Evolutionary conservation across 1,140 invertebrate species (phyloP).

Genomic region (Aradophagus sp.): DNA sequence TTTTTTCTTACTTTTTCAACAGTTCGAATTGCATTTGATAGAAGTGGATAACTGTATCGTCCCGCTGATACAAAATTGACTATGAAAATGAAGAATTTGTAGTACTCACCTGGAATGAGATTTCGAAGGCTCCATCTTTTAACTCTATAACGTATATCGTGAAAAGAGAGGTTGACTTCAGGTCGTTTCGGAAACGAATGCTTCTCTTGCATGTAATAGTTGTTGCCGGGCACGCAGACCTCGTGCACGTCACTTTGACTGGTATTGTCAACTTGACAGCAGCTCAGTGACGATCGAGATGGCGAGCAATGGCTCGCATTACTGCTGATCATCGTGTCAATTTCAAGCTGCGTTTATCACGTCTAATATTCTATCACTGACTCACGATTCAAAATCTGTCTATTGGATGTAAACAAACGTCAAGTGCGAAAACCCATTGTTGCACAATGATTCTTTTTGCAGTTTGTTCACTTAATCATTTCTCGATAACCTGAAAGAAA

Average conservation of each 20-base stretch:
- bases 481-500: constrained; percentile 21
- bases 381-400: background rate
- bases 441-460: background rate
- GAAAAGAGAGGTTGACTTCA: constrained; percentile 67
- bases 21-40: too few species aligned
- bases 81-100: too few species aligned
- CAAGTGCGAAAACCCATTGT: constrained; percentile 23
- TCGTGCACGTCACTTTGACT: constrained; percentile 63
- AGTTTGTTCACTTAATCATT: constrained; percentile 14
- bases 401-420: constrained; percentile 1
- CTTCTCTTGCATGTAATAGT: constrained; percentile 68
- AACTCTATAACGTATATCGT: constrained; percentile 65
- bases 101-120: constrained; percentile 61
- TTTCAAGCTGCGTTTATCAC: constrained; percentile 9
- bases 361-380: constrained; percentile 1
- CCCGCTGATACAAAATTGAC: too few species aligned
- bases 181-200: constrained; percentile 70
- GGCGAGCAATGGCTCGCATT: constrained; percentile 60
- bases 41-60: too few species aligned
- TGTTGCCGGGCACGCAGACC: constrained; percentile 57
- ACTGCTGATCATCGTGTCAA: constrained; percentile 55
- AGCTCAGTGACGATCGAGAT: constrained; percentile 63
- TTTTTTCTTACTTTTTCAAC: too few species aligned
- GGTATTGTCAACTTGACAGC: constrained; percentile 62
- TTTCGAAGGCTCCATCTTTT: constrained; percentile 65